Base-by-base conservation (phyloP, 2,888 invertebrate species). In the Nudaria mundana region DNA sequence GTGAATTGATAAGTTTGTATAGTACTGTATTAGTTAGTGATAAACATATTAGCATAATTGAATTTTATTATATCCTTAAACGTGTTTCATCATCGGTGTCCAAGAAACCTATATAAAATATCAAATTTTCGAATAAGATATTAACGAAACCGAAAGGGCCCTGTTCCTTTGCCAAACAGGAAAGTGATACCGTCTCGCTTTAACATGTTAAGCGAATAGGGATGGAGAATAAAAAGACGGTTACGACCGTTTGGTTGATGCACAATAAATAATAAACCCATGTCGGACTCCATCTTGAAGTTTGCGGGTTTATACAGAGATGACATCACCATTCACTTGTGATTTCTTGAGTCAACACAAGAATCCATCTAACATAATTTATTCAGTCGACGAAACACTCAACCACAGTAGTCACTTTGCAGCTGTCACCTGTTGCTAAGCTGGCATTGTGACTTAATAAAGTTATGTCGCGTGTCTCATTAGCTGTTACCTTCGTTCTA, bases 321-420 rank as follows among this genome's bases (percentile, higher is more conserved):
- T 87, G 87, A 87, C 85, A 85, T 87, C 87, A 87, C 67, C 81
- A 69, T 71, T 66, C n/a, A 72, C 76, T 84, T 84, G 83, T 83
- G 79, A 80, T 78, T 83, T 76, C 73, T 83, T 76, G 72, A 78
- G 77, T 78, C 72, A 82, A 84, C 70, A 82, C 58, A 47, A 50
- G 66, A 71, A 67, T 60, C 57, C 64, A 59, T 69, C 59, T 70
- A 61, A 67, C 66, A 56, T 73, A 69, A 53, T 49, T 46, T 49
- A 50, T 71, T 68, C 67, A 53, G 56, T 64, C 63, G 71, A 69
- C 67, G 63, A 67, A 66, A 63, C 63, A 51, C 58, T 66, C 44
- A 47, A 39, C 55, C 46, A 52, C 16, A 56, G 47, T 46, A 53
- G 39, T 42, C 45, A 42, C 49, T 50, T 48, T 52, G 28, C 13